Evolutionary conservation across 2,797 vertebrate genomes (phyloP).

Genomic region (Diplodus puntazzo): DNA sequence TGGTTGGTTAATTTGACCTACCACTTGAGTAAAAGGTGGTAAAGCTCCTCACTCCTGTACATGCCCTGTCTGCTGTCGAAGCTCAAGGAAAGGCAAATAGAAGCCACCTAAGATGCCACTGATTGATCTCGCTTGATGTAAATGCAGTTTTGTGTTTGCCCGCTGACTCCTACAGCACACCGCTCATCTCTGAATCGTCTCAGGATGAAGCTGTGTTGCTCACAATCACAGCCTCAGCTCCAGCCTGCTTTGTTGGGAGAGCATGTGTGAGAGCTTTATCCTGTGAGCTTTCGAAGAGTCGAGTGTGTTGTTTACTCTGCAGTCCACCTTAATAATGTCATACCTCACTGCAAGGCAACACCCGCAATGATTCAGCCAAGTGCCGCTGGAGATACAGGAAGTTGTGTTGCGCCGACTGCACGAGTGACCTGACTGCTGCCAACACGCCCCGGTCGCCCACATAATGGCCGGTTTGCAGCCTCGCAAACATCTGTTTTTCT

Average conservation of each 20-base stretch:
- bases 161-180: background rate
- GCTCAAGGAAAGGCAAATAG: background rate
- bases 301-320: constrained; percentile 26
- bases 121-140: constrained; percentile 2
- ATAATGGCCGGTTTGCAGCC: constrained; percentile 62
- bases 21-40: background rate
- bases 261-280: background rate
- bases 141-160: background rate
- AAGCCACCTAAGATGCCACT: too few species aligned
- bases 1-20: background rate
- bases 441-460: constrained; percentile 34
- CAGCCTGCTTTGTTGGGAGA: background rate
- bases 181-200: background rate
- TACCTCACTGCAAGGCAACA: constrained; percentile 33
- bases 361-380: constrained; percentile 34
- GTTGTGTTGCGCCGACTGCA: background rate
- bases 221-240: constrained; percentile 5
- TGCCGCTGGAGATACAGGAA: constrained; percentile 19
- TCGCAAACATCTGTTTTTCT: constrained; percentile 69
- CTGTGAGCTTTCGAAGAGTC: constrained; percentile 1
- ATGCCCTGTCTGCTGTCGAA: background rate
- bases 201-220: background rate
- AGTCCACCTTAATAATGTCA: constrained; percentile 51
- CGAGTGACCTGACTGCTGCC: constrained; percentile 43
- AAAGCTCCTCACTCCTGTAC: background rate